A percentile compares a stretch with the other conserved stretches of the same genome.
phyloP scores from a whole-genome alignment of 2,797 vertebrate genomes.

The Alfaro cultratus region DNA sequence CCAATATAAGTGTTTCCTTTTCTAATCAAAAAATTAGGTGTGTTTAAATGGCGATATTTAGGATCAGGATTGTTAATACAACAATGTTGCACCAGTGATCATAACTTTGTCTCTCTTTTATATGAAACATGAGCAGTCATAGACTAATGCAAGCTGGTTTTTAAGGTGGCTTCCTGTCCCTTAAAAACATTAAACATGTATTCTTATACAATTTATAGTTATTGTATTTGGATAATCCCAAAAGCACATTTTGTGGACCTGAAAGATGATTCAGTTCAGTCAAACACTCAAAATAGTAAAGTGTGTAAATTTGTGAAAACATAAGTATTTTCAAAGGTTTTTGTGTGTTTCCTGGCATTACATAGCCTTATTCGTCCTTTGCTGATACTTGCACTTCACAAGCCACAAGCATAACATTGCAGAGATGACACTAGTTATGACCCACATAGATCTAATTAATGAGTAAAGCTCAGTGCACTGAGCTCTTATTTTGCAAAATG shows the following conservation, averaged over 20 bases:
- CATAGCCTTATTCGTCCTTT: background rate
- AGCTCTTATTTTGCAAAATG: background rate
- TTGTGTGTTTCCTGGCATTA: background rate
- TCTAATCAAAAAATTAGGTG: background rate
- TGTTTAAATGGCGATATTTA: no score
- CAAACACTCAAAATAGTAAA: background rate
- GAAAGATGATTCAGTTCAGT: background rate
- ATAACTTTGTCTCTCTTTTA: background rate
- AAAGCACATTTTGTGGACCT: background rate
- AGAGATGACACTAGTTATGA: constrained; percentile 7
- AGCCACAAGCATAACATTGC: background rate
- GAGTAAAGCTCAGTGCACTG: background rate
- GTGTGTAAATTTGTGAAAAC: background rate
- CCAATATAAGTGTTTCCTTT: background rate
- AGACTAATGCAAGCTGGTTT: background rate
- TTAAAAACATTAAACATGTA: background rate
- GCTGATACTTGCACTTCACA: background rate
- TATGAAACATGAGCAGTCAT: background rate
- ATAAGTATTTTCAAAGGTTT: background rate
- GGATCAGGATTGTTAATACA: background rate
- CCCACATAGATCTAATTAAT: constrained; percentile 8
- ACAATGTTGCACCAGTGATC: background rate
- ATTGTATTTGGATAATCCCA: background rate
- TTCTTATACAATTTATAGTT: background rate
- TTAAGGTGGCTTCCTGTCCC: background rate